Conservation (phyloP, 2,113 vertebrate species). For the Trichechus manatus region DNA sequence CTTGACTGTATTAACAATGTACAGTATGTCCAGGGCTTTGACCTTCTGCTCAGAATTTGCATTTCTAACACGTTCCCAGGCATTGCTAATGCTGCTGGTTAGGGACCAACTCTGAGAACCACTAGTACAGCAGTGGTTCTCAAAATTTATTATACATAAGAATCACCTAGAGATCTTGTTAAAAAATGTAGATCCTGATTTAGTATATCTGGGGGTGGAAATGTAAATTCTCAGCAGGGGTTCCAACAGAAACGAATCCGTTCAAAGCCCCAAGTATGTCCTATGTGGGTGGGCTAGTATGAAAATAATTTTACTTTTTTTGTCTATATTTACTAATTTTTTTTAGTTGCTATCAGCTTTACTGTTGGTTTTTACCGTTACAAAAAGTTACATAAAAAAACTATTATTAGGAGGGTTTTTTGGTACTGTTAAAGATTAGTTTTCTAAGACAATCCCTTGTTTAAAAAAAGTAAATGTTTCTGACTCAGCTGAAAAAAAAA, state of each 20-base stretch:
- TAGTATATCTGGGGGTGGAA: too few relatives aligned
- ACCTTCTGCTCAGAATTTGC: too few relatives aligned
- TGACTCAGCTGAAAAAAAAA: neutral
- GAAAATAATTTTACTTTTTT: neutral
- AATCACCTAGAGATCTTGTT: too few relatives aligned
- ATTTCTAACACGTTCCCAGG: too few relatives aligned
- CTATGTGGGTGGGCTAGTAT: neutral
- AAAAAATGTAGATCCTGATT: too few relatives aligned
- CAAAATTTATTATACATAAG: too few relatives aligned
- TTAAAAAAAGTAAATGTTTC: neutral
- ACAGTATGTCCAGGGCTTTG: neutral
- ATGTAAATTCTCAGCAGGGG: too few relatives aligned
- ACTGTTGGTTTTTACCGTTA: neutral
- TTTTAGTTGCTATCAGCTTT: neutral
- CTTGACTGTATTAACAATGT: neutral
- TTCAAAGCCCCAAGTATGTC: neutral
- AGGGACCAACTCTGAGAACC: too few relatives aligned
- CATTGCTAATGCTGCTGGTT: too few relatives aligned
- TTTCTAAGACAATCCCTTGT: neutral
- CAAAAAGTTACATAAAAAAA: constrained; percentile 1
- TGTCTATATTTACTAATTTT: neutral
- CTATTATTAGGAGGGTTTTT: neutral
- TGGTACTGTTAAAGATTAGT: neutral
- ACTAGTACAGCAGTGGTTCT: too few relatives aligned
- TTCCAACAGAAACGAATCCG: too few relatives aligned